Base-by-base conservation (phyloP, 2,797 vertebrate genomes). In the Babyrousa celebensis region DNA sequence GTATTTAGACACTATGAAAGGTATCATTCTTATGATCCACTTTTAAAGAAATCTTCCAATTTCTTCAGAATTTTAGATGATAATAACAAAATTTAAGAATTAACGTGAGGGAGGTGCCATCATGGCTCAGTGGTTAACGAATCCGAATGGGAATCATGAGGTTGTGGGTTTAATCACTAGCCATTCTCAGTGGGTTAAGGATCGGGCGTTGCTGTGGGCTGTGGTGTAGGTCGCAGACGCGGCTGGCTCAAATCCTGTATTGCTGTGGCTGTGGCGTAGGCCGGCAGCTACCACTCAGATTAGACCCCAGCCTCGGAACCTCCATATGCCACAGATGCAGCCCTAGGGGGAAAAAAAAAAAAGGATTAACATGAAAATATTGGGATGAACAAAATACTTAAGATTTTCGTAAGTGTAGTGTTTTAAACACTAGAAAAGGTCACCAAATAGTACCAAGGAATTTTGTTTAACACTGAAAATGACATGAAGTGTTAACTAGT, bases 1-100 rank as follows among this genome's bases (percentile, higher is more conserved):
- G 98, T 97, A 98, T 98, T 98, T 98, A 71, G 99, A 99, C 96
- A 98, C 98, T 84, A 97, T 99, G 96, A 98, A 99, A 96, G 97
- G 98, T 99, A 95, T 23, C 72, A 32, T 25, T 88, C 6, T 0
- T 67, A 74, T 74, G 40, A 70, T 14, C 48, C 6, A 74, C 43
- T 72, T 80, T 75, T 92, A 86, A 75, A 68, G n/a, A 72, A 65
- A 95, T 91, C 93, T 1, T 93, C 3, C 10, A 67, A 48, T 65
- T 72, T 85, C 18, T 95, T 96, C 23, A 40, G 18, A 82, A 82
- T 94, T 87, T 82, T 72, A 82, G 43, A 62, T 75, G 9, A 23
- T n/a, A n/a, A 29, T 43, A 92, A 67, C 32, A 79, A 95, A 82
- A 63, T 43, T 68, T 89, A 84, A 85, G 12, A 1, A 72, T 36